These are phyloP conservation scores for Acromyrmex charruanus DNA, from an alignment of 1,140 invertebrate genomes.

Conservation along the genomic window DNA sequence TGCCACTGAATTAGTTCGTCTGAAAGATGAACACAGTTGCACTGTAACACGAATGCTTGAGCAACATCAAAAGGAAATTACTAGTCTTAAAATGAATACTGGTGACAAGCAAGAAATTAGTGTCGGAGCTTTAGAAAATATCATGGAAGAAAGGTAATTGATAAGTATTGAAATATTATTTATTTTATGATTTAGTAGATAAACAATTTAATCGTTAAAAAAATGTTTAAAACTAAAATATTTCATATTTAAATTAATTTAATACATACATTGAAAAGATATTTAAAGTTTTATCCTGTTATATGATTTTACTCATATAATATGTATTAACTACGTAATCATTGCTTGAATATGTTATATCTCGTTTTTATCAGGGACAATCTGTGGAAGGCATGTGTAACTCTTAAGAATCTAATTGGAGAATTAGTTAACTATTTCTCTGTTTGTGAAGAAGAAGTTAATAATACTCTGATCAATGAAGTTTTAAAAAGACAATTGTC, in stretches of 20 bases:
- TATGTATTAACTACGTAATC: not conserved
- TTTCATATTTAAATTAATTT: slow-evolving; percentile 34
- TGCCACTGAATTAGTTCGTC: slow-evolving; percentile 83
- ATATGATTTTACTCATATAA: not conserved
- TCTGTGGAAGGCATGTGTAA: slow-evolving; percentile 87
- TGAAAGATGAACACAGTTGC: slow-evolving; percentile 88
- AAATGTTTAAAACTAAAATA: slow-evolving; percentile 52
- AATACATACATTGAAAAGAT: slow-evolving; percentile 2
- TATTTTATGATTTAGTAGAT: not conserved
- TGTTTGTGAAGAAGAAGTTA: slow-evolving; percentile 92
- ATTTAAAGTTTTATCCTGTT: not conserved
- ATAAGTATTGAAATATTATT: slow-evolving; percentile 4
- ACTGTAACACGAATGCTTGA: slow-evolving; percentile 81
- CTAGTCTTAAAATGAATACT: slow-evolving; percentile 61
- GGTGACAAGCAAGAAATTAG: slow-evolving; percentile 40
- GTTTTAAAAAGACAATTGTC: slow-evolving; percentile 85
- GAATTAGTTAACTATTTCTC: slow-evolving; percentile 91
- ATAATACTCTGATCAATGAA: slow-evolving; percentile 90
- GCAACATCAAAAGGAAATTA: slow-evolving; percentile 79
- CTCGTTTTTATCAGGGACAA: slow-evolving; percentile 86
- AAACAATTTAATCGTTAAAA: slow-evolving; percentile 12
- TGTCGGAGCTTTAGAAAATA: slow-evolving; percentile 7
- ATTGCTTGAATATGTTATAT: not conserved
- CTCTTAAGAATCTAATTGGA: slow-evolving; percentile 88
- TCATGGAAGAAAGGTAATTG: slow-evolving; percentile 77